Base-by-base conservation (phyloP, 2,888 invertebrate species). In the Spodoptera littoralis region DNA sequence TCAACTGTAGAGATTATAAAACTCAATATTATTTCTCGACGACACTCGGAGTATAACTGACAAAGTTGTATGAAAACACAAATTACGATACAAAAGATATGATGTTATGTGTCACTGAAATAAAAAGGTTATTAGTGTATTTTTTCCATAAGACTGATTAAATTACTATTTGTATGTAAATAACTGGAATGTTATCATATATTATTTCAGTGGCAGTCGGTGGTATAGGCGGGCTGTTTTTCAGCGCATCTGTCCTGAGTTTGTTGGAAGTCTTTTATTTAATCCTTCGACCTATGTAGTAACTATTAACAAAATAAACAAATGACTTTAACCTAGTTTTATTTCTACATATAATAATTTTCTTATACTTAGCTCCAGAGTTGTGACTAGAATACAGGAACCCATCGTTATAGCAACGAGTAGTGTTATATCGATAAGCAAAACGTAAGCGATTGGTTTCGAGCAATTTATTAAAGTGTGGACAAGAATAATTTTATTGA, bases 241-340 rank as follows among this genome's bases (percentile, higher is more conserved):
- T 96, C 74, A 96, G 96, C 8, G 96, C 96, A 0, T 96, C 96
- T 52, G 88, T 96, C 63, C 85, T 96, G 59, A 96, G 96, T 81
- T 82, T 96, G 47, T 93, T 95, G 0, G 96, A 96, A 90, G 84
- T 96, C 64, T 81, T 95, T n/a, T 96, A 96, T 80, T 95, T 92
- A 2, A 67, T 90, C 9, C 66, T 89, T 6, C 75, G 81, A 13
- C 62, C 71, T 48, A 27, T 27, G 27, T 27, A 46, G 45, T 11
- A 49, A 36, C 47, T 42, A 45, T 18, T 3, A 24, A 55, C 55
- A 50, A 53, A 43, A 49, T 65, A 58, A 67, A 41, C 13, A 42
- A 0, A 22, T 9, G 0, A 30, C 13, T 3, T 11, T 12, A 36
- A 8, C 6, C 36, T 36, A 9, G 8, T 6, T 36, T 9, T 36